Base-by-base conservation (phyloP, 37 sponge, comb jelly and placozoan genomes). In the Theonella swinhoei region DNA sequence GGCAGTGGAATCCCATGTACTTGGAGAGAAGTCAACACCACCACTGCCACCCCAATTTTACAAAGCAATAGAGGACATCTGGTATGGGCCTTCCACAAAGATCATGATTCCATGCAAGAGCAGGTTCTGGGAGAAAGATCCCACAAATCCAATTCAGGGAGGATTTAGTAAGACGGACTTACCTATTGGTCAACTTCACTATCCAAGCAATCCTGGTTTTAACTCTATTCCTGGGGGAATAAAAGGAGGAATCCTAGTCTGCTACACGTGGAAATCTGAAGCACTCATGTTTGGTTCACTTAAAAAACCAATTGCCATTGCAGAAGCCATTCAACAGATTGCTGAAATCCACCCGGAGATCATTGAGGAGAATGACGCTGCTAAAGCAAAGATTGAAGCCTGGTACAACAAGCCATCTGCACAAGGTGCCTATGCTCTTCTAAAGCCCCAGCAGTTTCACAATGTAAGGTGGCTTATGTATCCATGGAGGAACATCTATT, bases 191-290 rank as follows among this genome's bases (percentile, higher is more conserved):
- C 88, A 81, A 71, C 37, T 88, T 17, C 70, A 81, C 34, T 87
- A 87, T 70, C 88, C 88, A 1, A 87, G 68, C 22, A 70, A 70
- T 61, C 40, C 23, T 11, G 22, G 4, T 2, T 47, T 54, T 25
- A 34, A 42, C 32, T 72, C 36, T 35, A 69, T 59, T 28, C 43
- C 70, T n/a, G 64, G 38, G 2, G 0, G 3, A 19, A 31, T 28
- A 11, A 73, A 88, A 19, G 39, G 66, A 23, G 89, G 78, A 20
- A 79, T 89, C 42, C 84, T 89, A 4, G 25, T 89, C 58, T 36
- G 59, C 47, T 89, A 89, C 64, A 88, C 82, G n/a, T 88, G 88
- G 88, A 88, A 88, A 43, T 24, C 62, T 36, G 88, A 88, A 41
- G 89, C 80, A 31, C 89, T 89, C 24, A 1, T 72, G 29, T 89